phyloP scores from a whole-genome alignment of 2,113 vertebrate species.

The Crotalus viridis region DNA sequence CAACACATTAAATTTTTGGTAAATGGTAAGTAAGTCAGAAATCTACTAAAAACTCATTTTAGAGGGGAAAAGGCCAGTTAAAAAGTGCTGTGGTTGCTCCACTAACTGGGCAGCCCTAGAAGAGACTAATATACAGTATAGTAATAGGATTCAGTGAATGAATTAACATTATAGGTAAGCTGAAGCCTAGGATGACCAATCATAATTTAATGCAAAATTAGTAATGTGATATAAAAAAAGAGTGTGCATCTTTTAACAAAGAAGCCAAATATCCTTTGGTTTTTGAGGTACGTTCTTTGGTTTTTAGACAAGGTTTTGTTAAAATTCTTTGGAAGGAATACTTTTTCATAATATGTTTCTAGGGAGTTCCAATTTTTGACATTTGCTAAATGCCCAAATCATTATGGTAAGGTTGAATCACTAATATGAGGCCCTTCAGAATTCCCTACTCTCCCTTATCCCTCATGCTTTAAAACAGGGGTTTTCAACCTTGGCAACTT shows the following conservation, averaged over 20 bases:
- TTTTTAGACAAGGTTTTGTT: not conserved
- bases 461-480: not conserved
- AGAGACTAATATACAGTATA: not conserved
- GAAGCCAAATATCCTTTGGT: not conserved
- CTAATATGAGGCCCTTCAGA: not conserved
- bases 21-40: not conserved
- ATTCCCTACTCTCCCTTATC: not conserved
- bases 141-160: not conserved
- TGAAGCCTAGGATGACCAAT: not conserved
- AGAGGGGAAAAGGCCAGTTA: not conserved
- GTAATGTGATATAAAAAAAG: not conserved
- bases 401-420: not conserved
- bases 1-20: not conserved
- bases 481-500: too few species aligned
- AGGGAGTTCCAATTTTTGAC: not conserved
- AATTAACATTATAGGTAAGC: not conserved
- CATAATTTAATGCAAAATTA: not conserved
- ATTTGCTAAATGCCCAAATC: not conserved
- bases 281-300: not conserved
- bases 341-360: not conserved
- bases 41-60: not conserved
- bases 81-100: not conserved
- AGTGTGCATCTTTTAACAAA: not conserved
- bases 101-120: not conserved
- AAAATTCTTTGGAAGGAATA: not conserved